Percentiles rank a stretch among this genome's conserved stretches.
Evolutionary conservation across 2,113 vertebrate genomes (phyloP).

Genomic region (Sander lucioperca): DNA sequence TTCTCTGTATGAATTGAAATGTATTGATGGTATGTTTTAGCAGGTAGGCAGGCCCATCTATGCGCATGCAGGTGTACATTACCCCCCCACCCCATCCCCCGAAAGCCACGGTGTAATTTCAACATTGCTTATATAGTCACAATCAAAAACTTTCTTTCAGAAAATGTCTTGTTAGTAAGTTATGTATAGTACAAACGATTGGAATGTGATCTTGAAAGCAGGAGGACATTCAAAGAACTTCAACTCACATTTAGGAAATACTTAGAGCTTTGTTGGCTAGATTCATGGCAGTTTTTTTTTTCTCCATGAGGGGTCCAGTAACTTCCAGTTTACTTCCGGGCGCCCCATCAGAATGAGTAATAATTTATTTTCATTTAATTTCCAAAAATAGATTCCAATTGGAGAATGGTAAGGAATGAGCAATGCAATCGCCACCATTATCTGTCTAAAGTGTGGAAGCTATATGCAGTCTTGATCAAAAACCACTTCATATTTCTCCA

Average conservation of each 20-base stretch:
- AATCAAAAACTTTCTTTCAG: neutral
- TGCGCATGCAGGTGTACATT: neutral
- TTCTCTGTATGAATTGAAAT: neutral
- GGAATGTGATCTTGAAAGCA: neutral
- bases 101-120: neutral
- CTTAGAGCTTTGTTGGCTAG: no score
- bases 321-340: no score
- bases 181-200: neutral
- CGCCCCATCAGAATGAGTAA: neutral
- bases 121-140: neutral
- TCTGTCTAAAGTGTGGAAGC: neutral
- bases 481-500: neutral
- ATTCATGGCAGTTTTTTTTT: no score
- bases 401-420: neutral
- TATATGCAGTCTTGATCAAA: neutral
- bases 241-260: neutral
- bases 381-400: neutral
- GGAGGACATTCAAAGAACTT: neutral
- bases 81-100: neutral
- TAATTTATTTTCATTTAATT: neutral
- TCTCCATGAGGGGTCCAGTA: no score
- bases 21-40: neutral
- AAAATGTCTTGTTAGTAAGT: neutral
- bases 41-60: neutral
- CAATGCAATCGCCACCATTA: neutral